Base-by-base conservation (phyloP, 2,797 vertebrate species). In the Esox lucius region DNA sequence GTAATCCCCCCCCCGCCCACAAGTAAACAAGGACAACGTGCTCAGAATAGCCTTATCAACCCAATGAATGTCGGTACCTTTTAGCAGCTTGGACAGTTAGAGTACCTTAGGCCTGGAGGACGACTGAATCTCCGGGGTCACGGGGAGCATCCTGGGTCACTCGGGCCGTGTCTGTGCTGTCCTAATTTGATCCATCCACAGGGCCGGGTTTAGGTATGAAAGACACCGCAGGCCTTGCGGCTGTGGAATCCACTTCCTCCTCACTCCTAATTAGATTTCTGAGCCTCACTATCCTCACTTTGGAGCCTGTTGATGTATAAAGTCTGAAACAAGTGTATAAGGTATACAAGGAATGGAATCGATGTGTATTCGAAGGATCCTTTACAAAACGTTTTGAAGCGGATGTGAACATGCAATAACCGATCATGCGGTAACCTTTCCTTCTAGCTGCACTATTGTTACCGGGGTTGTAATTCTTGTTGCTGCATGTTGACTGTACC, bases 181-280 rank as follows among this genome's bases (percentile, higher is more conserved):
- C 90, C 88, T 94, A 93, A 94, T 93, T 90, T 78, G 85, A 92
- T 89, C 88, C 92, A 89, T 92, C 91, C 87, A 83, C 67, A 35
- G 26, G 62, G 72, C 66, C 48, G 26, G 65, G 72, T 48, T 70
- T 72, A 33, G 70, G 1, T 51, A 19, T 59, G 33, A 71, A 48
- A 39, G 51, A n/a, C 22, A 72, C 22, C n/a, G 76, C 65, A 82
- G 78, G 83, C 78, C 91, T 87, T 35, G 67, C 76, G 90, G 91
- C 87, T 75, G 82, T 73, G 31, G 81, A 83, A 83, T 67, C 84
- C 76, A 87, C 82, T 91, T 91, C 90, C 87, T 87, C 84, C 88
- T 83, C 78, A 75, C 69, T 62, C 83, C 66, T 90, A 87, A 90
- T 88, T 88, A 71, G 73, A 89, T 91, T 89, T 87, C 69, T 80